Conservation (phyloP, 2,888 invertebrate genomes). For the Psococerastis gibbosa region DNA sequence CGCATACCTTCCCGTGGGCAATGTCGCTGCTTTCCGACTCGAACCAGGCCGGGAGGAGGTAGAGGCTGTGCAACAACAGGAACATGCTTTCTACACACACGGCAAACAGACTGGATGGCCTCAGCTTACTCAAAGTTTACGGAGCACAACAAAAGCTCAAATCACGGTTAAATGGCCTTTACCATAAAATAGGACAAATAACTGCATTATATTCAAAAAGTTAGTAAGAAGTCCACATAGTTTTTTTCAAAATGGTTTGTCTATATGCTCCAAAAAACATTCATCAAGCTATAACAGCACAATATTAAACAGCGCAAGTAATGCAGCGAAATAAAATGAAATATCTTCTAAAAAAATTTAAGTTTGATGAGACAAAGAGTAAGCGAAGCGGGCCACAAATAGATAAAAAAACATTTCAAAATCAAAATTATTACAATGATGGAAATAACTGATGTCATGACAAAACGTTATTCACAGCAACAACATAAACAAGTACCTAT, state of each 20-base stretch:
- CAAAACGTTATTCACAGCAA: constrained; percentile 12
- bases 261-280: neutral
- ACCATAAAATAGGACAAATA: too few relatives aligned
- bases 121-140: too few relatives aligned
- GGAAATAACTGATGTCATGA: constrained; percentile 17
- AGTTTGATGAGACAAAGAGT: neutral
- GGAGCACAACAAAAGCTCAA: too few relatives aligned
- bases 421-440: constrained; percentile 15
- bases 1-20: neutral
- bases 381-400: too few relatives aligned
- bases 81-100: too few relatives aligned
- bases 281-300: too few relatives aligned
- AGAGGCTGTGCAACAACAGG: constrained; percentile 3
- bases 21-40: constrained; percentile 2
- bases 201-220: neutral
- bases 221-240: neutral
- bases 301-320: too few relatives aligned
- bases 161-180: too few relatives aligned
- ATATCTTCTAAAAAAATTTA: neutral
- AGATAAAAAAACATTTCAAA: too few relatives aligned
- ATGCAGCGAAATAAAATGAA: neutral
- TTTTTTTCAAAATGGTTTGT: neutral
- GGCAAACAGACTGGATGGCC: too few relatives aligned
- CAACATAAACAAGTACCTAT: too few relatives aligned
- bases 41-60: constrained; percentile 3